phyloP scores from a whole-genome alignment of 2,888 invertebrate species.

The Hermaeophaga mercurialis region DNA sequence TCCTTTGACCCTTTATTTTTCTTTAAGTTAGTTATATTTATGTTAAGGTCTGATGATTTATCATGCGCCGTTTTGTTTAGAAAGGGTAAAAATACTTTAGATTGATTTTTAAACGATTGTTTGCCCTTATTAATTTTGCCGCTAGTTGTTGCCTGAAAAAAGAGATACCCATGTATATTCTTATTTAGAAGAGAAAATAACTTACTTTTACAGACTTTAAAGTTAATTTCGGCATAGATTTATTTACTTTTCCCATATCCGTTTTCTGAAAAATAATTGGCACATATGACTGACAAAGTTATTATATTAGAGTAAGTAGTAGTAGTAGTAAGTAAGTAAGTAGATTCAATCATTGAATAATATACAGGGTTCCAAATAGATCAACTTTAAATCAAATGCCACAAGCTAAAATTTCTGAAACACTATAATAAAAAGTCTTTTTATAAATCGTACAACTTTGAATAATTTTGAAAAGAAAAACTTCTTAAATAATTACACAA shows the following conservation, averaged over 20 bases:
- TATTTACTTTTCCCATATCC: constrained; percentile 3
- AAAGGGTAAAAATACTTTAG: background rate
- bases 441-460: too few species aligned
- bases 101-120: background rate
- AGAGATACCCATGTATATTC: background rate
- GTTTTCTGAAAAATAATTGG: background rate
- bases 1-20: background rate
- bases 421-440: too few species aligned
- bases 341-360: too few species aligned
- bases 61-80: background rate
- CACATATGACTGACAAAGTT: too few species aligned
- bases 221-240: background rate
- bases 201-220: background rate
- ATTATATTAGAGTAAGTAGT: too few species aligned
- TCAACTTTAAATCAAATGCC: too few species aligned
- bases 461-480: too few species aligned
- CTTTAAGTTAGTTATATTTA: background rate
- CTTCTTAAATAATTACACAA: too few species aligned
- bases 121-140: constrained; percentile 3
- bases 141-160: background rate
- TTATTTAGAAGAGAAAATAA: background rate
- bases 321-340: too few species aligned
- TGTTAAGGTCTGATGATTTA: background rate
- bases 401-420: too few species aligned
- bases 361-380: too few species aligned